Percentiles rank a stretch among this genome's conserved stretches.
These are phyloP conservation scores for Tanypteryx hageni DNA, from an alignment of 2,888 invertebrate genomes.

Conservation along the genomic window DNA sequence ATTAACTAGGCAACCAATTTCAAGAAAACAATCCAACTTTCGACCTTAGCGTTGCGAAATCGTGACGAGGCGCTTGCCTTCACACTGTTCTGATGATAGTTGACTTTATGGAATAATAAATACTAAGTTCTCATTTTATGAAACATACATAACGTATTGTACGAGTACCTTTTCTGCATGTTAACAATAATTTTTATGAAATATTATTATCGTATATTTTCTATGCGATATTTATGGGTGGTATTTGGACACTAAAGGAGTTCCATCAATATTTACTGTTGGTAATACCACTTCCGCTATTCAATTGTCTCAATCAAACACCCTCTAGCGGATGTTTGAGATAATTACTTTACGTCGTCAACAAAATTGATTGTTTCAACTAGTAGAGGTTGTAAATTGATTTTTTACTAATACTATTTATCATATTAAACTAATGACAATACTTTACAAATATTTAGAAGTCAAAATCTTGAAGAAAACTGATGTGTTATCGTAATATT, in stretches of 20 bases:
- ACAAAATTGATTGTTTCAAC: constrained; percentile 32
- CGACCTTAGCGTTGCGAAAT: not conserved
- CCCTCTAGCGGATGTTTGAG: constrained; percentile 51
- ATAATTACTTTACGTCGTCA: constrained; percentile 24
- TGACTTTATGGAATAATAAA: too few species aligned
- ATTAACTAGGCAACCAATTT: not conserved
- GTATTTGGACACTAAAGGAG: too few species aligned
- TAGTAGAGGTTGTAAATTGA: constrained; percentile 15
- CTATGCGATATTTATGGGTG: too few species aligned
- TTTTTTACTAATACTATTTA: not conserved
- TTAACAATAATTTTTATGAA: too few species aligned
- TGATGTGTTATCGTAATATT: too few species aligned
- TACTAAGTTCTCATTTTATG: too few species aligned
- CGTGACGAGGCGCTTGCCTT: too few species aligned
- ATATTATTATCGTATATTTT: too few species aligned
- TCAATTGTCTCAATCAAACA: constrained; percentile 57
- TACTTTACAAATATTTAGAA: not conserved
- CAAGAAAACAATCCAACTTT: not conserved
- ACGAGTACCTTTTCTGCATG: too few species aligned
- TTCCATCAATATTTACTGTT: not conserved
- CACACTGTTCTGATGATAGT: too few species aligned
- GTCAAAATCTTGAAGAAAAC: not conserved
- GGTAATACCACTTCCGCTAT: constrained; percentile 15
- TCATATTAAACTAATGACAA: not conserved
- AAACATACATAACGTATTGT: too few species aligned